A percentile compares a stretch with the other conserved stretches of the same genome.
These are phyloP conservation scores for Leptobrachium ailaonicum DNA, from an alignment of 2,113 vertebrate species.

Conservation along the genomic window DNA sequence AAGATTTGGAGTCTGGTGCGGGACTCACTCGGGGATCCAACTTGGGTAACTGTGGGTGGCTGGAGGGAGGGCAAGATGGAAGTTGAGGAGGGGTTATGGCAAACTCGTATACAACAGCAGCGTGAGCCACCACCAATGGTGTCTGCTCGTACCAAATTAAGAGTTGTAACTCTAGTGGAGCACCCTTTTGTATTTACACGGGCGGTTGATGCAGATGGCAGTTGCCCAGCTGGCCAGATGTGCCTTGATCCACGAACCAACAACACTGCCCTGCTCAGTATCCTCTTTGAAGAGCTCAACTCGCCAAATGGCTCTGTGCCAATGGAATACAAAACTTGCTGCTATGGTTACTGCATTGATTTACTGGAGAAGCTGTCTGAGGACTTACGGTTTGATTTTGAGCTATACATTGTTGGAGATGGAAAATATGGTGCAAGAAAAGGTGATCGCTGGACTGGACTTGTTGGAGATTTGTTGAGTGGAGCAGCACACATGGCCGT, in stretches of 20 bases:
- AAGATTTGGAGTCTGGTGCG: conserved; percentile 80
- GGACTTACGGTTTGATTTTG: conserved; percentile 85
- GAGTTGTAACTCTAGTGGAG: conserved; percentile 88
- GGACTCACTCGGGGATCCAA: conserved; percentile 74
- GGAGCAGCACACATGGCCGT: conserved; percentile 92
- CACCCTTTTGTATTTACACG: conserved; percentile 88
- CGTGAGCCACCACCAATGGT: conserved; percentile 48
- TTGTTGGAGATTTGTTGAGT: conserved; percentile 87
- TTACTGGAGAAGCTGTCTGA: conserved; percentile 87
- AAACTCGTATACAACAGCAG: conserved; percentile 51
- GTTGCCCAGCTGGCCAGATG: conserved; percentile 81
- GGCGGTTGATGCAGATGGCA: conserved; percentile 82
- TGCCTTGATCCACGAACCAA: conserved; percentile 83
- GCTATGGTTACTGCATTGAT: conserved; percentile 95
- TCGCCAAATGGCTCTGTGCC: conserved; percentile 68
- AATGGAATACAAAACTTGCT: conserved; percentile 76
- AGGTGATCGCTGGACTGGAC: conserved; percentile 86
- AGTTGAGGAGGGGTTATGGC: conserved; percentile 69
- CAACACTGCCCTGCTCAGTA: conserved; percentile 68
- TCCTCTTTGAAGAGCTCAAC: conserved; percentile 69
- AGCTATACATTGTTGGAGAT: conserved; percentile 92
- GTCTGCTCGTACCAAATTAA: conserved; percentile 59
- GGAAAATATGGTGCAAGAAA: conserved; percentile 88
- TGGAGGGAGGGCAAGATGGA: conserved; percentile 75
- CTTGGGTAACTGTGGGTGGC: conserved; percentile 85